Evolutionary conservation across 1,140 invertebrate species (phyloP), one percentile per base, ranked within the genome.

Genomic region (Lasaia peninsularis): DNA sequence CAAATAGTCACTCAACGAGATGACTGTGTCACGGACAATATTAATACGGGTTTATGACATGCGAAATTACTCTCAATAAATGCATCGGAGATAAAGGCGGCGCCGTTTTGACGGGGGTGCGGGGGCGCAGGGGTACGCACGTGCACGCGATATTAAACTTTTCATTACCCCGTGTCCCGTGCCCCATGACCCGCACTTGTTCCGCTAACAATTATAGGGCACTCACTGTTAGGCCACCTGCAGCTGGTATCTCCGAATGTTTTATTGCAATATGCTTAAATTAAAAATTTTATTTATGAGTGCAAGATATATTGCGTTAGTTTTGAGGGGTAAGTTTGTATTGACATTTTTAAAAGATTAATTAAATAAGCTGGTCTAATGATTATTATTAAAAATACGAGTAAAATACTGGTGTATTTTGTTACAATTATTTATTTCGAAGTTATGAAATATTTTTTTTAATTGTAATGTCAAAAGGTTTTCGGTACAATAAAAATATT

Each of bases 21-120:
- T 56, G 61, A 57, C 54, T 12, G 20, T 18, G 37, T 50, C 57
- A 52, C 51, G 56, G 69, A 76, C 73, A 68, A 71, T 76, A 78
- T 81, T 82, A 83, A 83, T 86, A 77, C 69, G 71, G 73, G 74
- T 86, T 86, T 81, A 84, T 84, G 83, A 86, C 80, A 84, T 83
- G 83, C 78, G 71, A 81, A 84, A 86, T 86, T 81, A 66, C 72
- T 78, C 71, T 71, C 74, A 74, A 80, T 79, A 80, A 75, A 77
- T 75, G 67, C 73, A 76, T 76, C 14, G 20, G 69, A 50, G 61
- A 62, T 59, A 60, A 21, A 54, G 49, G 9, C 44, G 52, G 64
- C 21, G 31, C 18, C 20, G 49, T 51, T 28, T 28, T 28, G 24
- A 7, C 5, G 9, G 51, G 55, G 64, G 24, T 31, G 24, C 20